A percentile compares a stretch with the other conserved stretches of the same genome.
phyloP scores from a whole-genome alignment of 1,140 invertebrate species.

The Capitella teleta region DNA sequence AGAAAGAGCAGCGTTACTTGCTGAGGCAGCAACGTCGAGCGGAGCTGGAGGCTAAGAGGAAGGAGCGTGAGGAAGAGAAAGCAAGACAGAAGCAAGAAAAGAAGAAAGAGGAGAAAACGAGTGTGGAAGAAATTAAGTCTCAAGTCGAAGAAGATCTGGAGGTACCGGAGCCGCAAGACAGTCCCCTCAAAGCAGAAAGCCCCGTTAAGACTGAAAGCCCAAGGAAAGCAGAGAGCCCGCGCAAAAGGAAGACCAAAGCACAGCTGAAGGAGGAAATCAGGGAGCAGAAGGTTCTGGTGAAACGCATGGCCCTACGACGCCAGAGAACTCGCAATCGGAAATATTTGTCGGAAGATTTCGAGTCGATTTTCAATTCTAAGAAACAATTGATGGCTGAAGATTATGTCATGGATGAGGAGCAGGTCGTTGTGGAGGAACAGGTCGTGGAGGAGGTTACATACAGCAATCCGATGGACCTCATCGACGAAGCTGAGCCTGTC shows the following conservation, averaged over 20 bases:
- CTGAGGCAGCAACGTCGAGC: conserved; percentile 29
- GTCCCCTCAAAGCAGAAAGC: too few relatives aligned
- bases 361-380: conserved; percentile 37
- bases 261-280: conserved; percentile 33
- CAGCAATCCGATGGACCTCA: too few relatives aligned
- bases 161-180: too few relatives aligned
- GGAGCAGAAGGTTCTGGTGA: conserved; percentile 36
- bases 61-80: conserved; percentile 34
- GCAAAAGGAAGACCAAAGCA: conserved; percentile 19
- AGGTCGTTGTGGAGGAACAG: neutral
- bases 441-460: too few relatives aligned
- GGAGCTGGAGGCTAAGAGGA: conserved; percentile 31
- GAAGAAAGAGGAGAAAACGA: neutral
- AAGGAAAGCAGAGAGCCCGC: neutral
- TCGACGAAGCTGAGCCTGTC: too few relatives aligned
- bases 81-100: conserved; percentile 9
- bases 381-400: neutral
- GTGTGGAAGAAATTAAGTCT: too few relatives aligned
- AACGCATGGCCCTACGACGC: conserved; percentile 26
- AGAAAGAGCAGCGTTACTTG: conserved; percentile 34
- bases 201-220: too few relatives aligned
- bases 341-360: conserved; percentile 42
- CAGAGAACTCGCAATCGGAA: conserved; percentile 30
- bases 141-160: too few relatives aligned
- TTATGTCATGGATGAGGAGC: neutral